These are phyloP conservation scores for Ferdinandea cuprea DNA, from an alignment of 2,888 invertebrate genomes.

Conservation along the genomic window DNA sequence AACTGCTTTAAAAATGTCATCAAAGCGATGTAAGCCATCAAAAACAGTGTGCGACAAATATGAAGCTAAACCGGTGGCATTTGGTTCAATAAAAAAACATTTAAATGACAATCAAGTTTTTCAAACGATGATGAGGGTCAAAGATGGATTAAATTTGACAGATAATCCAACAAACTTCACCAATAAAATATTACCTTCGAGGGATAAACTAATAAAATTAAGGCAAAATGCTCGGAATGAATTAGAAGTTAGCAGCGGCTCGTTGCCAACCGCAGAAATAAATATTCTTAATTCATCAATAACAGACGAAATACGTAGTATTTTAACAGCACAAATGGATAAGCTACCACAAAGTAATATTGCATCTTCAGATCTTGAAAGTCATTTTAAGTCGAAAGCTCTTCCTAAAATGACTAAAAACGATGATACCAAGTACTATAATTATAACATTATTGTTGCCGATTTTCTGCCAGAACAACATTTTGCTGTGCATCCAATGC, in stretches of 20 bases:
- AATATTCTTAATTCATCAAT: conserved; percentile 39
- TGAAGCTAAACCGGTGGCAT: not conserved
- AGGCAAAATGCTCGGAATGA: conserved; percentile 34
- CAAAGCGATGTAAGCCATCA: not conserved
- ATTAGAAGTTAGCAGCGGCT: conserved; percentile 11
- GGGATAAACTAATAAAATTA: conserved; percentile 22
- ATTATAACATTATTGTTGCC: conserved; percentile 26
- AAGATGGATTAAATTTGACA: conserved; percentile 36
- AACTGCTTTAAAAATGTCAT: not conserved
- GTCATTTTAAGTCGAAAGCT: not conserved
- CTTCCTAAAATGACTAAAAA: not conserved
- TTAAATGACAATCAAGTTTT: conserved; percentile 40
- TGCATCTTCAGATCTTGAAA: conserved; percentile 19
- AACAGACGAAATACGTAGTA: conserved; percentile 32
- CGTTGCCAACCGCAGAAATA: conserved; percentile 33
- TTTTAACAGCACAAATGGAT: not conserved
- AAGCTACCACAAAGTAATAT: conserved; percentile 42
- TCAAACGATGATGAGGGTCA: conserved; percentile 32
- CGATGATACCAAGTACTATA: not conserved
- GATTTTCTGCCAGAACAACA: conserved; percentile 17
- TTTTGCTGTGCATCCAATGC: conserved; percentile 50
- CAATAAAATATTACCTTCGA: conserved; percentile 39
- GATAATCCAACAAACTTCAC: conserved; percentile 35
- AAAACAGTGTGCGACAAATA: conserved; percentile 8
- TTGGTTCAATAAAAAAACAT: not conserved